Evolutionary conservation across 2,113 vertebrate genomes (phyloP), one percentile per base, ranked within the genome.

Genomic region (Siniperca knerii): DNA sequence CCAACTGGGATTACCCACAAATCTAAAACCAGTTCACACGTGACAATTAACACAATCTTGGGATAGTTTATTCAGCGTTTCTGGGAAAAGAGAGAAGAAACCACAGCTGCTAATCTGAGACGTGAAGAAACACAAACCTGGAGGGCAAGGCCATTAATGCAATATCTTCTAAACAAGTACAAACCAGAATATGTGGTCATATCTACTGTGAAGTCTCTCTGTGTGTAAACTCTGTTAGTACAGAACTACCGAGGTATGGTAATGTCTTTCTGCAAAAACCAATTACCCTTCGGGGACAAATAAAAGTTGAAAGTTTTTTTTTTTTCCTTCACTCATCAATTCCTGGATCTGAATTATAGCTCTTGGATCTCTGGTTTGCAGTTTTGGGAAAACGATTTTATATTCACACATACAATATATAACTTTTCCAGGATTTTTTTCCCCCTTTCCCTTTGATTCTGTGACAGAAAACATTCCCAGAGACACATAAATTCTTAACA

Each of bases 401-500:
- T 2, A 40, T 42, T 67, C 42, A 52, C 57, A 75, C 25, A 61
- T 79, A 7, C 29, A 69, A 35, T 21, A 8, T 65, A 46, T 23
- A 12, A 61, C 23, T n/a, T 66, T 29, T 65, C 54, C 62, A 44
- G n/a, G 8, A 42, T 18, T 13, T 8, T 0, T 12, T 5, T 2
- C 5, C 15, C 25, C 2, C 2, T 18, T 37, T 18, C 42, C 57
- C 50, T 84, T 62, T 37, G 21, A 72, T 69, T 72, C 20, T 0
- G 6, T 6, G 62, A 85, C 52, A 84, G 35, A 75, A 57, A 77
- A 54, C 42, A 35, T 84, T 70, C n/a, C 55, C 16, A 57, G 13
- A 55, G 29, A 74, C 33, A 16, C 5, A 7, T 13, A 35, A 73
- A 76, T 90, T 82, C 83, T 88, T 90, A 90, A 89, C 80, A 91